Evolutionary conservation across 2,113 vertebrate species (phyloP), one percentile per base, ranked within the genome.

Genomic region (Gallinago media): DNA sequence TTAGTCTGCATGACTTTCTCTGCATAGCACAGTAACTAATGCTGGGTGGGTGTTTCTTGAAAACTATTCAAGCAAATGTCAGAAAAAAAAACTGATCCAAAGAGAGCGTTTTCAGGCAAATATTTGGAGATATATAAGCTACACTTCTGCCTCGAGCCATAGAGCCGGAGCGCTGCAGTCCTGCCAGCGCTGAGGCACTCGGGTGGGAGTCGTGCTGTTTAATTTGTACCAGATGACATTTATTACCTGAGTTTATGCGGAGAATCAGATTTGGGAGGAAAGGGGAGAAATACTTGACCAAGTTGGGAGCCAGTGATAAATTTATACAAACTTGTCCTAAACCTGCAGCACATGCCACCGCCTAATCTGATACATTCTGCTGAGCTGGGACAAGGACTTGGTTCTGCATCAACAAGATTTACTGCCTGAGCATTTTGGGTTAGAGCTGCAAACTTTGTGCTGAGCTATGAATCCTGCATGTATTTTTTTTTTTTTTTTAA

Each of bases 221-320:
- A 61, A 89, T 93, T 72, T 38, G 85, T 59, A 91, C 22, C 96
- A 96, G 94, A 89, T 96, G 88, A 92, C 8, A 4, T 93, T 94
- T 63, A 34, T 72, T 86, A 91, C 96, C 96, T 95, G 96, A 36
- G 56, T 25, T 73, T 94, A 58, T 88, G 38, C 12, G 72, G 59
- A 89, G 11, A 71, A 56, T n/a, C 84, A 36, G 9, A 34, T 47
- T 29, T 85, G 85, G 63, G 74, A 85, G 78, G 62, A 75, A 55
- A 82, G 27, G 14, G n/a, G 80, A 34, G 7, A 63, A 89, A 55
- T 34, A 58, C 9, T 38, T 77, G 55, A 67, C 75, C 71, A 40
- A 49, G 20, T 13, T 67, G 52, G 47, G 82, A 92, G 59, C 59
- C 71, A 66, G 63, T 52, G 88, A 63, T 73, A n/a, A 66, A 83